phyloP scores from a whole-genome alignment of 2,888 invertebrate species.

The Chaetogeoica ovagalla region DNA sequence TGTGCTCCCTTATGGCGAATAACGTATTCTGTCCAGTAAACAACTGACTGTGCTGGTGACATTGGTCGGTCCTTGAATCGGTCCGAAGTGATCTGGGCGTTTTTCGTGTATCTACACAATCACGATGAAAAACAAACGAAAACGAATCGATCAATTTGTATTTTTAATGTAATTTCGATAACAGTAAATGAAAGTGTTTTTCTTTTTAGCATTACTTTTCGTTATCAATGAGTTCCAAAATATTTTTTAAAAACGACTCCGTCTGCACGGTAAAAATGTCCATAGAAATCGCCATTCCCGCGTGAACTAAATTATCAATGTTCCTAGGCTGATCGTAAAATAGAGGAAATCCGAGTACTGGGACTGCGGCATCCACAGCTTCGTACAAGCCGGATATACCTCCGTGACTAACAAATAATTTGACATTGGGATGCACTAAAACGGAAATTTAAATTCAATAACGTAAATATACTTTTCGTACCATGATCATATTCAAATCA shows the following conservation, averaged over 20 bases:
- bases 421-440: constrained; percentile 19
- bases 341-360: constrained; percentile 11
- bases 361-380: constrained; percentile 1
- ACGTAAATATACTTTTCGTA: neutral
- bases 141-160: too few species aligned
- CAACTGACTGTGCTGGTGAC: neutral
- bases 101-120: neutral
- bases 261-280: neutral
- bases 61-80: constrained; percentile 24
- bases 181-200: too few species aligned
- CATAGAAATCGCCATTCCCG: constrained; percentile 29
- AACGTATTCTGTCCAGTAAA: constrained; percentile 27
- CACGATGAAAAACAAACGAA: neutral
- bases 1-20: constrained; percentile 19
- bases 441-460: neutral
- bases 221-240: neutral
- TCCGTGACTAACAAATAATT: constrained; percentile 20
- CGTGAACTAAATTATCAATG: neutral
- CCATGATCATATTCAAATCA: too few species aligned
- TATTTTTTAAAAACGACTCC: neutral
- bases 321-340: constrained; percentile 20
- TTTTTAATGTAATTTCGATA: neutral
- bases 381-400: constrained; percentile 16
- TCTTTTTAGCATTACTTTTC: neutral
- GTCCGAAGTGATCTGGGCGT: constrained; percentile 4